Percentiles rank a stretch among this genome's conserved stretches.
These are phyloP conservation scores for Panonychus citri DNA, from an alignment of 1,140 invertebrate species.

Conservation along the genomic window DNA sequence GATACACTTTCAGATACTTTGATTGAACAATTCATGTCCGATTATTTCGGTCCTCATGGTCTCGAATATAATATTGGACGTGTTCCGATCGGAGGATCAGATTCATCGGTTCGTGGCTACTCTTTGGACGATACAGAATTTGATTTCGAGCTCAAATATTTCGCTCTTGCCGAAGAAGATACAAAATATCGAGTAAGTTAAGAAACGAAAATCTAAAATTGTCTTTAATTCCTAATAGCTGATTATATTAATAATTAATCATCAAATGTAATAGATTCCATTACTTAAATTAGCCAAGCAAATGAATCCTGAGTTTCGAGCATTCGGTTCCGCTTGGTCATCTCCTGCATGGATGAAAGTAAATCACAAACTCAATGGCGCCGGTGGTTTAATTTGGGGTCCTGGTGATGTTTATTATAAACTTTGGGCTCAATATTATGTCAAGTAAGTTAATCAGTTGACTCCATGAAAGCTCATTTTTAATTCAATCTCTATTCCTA, in stretches of 20 bases:
- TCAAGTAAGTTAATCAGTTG: neutral
- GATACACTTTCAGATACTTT: conserved; percentile 29
- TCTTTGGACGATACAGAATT: conserved; percentile 35
- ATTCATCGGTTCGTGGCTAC: conserved; percentile 45
- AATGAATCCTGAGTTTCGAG: conserved; percentile 28
- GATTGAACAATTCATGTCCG: conserved; percentile 25
- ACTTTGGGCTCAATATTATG: conserved; percentile 50
- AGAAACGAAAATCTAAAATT: neutral
- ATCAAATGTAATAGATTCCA: conserved; percentile 44
- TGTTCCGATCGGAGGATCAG: conserved; percentile 47
- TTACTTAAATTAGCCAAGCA: conserved; percentile 30
- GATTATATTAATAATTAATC: conserved; percentile 38
- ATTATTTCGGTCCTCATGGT: conserved; percentile 21
- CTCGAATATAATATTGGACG: neutral
- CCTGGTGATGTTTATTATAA: neutral
- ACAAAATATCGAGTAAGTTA: conserved; percentile 31
- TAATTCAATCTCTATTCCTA: neutral
- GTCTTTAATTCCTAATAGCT: conserved; percentile 17
- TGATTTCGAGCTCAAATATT: conserved; percentile 39
- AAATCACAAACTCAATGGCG: conserved; percentile 31
- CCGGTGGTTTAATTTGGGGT: conserved; percentile 2
- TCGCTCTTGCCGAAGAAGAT: conserved; percentile 41
- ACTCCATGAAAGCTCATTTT: neutral
- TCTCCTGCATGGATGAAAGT: conserved; percentile 76
- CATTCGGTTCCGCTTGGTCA: conserved; percentile 48